Percentiles rank a stretch among this genome's conserved stretches.
These are phyloP conservation scores for Hoplias malabaricus DNA, from an alignment of 2,113 vertebrate genomes.

Conservation along the genomic window DNA sequence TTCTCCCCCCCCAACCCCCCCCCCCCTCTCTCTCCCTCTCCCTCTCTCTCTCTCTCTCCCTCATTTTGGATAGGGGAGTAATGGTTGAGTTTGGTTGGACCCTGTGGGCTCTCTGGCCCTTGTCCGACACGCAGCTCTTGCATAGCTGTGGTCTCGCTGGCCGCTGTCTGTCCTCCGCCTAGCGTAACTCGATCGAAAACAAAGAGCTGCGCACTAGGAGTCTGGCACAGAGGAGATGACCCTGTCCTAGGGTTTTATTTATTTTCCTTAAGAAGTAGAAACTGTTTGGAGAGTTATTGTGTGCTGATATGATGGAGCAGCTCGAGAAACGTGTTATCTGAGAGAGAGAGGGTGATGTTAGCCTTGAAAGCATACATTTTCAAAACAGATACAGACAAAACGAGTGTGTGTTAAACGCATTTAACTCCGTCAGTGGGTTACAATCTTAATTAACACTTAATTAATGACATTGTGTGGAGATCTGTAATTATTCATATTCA, in stretches of 20 bases:
- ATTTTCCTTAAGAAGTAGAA: background rate
- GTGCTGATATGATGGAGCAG: background rate
- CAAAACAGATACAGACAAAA: background rate
- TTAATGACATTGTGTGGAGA: no score
- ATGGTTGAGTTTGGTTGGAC: slow-evolving; percentile 12
- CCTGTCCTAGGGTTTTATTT: background rate
- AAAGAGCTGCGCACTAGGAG: slow-evolving; percentile 17
- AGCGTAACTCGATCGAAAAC: slow-evolving; percentile 37
- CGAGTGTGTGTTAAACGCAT: background rate
- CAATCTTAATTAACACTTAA: no score
- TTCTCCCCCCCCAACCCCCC: background rate
- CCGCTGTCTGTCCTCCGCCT: slow-evolving; percentile 19
- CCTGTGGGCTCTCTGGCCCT: slow-evolving; percentile 16
- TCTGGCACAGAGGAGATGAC: background rate
- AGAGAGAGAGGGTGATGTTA: background rate
- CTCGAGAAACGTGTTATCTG: background rate
- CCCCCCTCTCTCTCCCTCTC: background rate
- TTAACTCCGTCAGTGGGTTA: no score
- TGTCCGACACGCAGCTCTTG: slow-evolving; percentile 49
- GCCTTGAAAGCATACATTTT: background rate
- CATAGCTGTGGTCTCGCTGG: slow-evolving; percentile 65
- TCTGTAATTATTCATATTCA: no score
- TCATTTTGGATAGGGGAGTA: slow-evolving; percentile 33
- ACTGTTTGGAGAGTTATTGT: slow-evolving; percentile 8
- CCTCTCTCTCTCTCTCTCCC: background rate